A percentile compares a stretch with the other conserved stretches of the same genome.
Conservation (phyloP, 1,140 invertebrate species). For the Euwallacea fornicatus region DNA sequence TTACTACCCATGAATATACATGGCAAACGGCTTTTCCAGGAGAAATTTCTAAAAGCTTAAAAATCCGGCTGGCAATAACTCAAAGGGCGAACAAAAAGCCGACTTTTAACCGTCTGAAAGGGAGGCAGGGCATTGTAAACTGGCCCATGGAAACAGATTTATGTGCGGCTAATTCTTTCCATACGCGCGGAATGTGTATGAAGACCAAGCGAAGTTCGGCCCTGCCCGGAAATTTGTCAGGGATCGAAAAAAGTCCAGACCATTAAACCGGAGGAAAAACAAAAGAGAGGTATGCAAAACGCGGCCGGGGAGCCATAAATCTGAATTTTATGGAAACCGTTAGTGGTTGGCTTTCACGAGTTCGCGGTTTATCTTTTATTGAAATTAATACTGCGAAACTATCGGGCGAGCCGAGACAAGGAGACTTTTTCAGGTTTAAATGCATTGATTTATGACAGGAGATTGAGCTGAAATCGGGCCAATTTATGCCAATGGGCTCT, state of each 20-base stretch:
- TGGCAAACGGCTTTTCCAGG: too few species aligned
- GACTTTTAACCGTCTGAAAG: conserved; percentile 9
- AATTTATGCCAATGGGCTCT: conserved; percentile 12
- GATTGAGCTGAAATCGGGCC: not conserved
- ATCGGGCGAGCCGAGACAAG: conserved; percentile 17
- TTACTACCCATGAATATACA: too few species aligned
- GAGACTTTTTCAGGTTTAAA: conserved; percentile 12
- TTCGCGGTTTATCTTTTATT: conserved; percentile 28
- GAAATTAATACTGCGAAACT: conserved; percentile 23
- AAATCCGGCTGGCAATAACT: too few species aligned
- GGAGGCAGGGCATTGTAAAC: conserved; percentile 12
- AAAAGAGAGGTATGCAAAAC: conserved; percentile 27
- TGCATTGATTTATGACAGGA: conserved; percentile 3
- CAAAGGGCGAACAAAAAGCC: conserved; percentile 1
- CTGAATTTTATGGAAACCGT: conserved; percentile 23
- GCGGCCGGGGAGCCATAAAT: conserved; percentile 16
- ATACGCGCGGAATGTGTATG: conserved; percentile 21
- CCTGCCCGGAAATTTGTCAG: conserved; percentile 22
- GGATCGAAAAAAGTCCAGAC: conserved; percentile 16
- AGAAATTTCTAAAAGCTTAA: too few species aligned
- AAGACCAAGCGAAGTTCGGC: conserved; percentile 9
- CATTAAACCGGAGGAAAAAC: conserved; percentile 20
- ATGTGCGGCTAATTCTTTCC: conserved; percentile 24
- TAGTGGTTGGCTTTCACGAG: conserved; percentile 22
- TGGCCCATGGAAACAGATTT: conserved; percentile 17